Base-by-base conservation (phyloP, 64 coral and sea anemone species). In the Anthopleura sola region DNA sequence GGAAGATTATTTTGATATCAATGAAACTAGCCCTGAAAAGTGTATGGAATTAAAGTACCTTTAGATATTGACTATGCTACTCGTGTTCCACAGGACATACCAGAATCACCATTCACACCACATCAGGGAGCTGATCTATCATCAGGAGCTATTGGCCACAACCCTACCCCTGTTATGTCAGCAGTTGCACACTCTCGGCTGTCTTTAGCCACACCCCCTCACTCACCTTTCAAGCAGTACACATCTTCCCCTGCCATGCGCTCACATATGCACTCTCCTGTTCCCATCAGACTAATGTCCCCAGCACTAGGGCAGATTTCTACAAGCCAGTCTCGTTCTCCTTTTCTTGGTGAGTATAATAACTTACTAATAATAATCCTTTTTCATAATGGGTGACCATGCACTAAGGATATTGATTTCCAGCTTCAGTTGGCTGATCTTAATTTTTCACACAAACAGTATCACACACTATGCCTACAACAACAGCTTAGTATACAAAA, bases 151-250 rank as follows among this genome's bases (percentile, higher is more conserved):
- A 62, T 62, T 82, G 82, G 71, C 29, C 93, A 93, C 28, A 86
- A 92, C 55, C 96, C 86, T 14, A 94, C 92, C 29, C 92, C 96
- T 36, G 32, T 94, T 32, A 75, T 98, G 17, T 82, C 83, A 60
- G 77, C 89, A 51, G 92, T 81, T 39, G 87, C 90, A 29, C 84
- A 91, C 36, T 95, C 93, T 18, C 78, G 93, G 26, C 49, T 95
- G 0, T 95, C 93, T 33, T 53, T 86, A 13, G 90, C 90, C 37
- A 92, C 93, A 34, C 93, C 93, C 21, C 88, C 83, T 18, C 86
- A 86, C 48, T 91, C 83, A 3, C 93, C 93, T n/a, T 92, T 89
- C 40, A 80, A 82, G 55, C 71, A 82, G 24, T 89, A 78, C 44
- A 92, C 90, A 2, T 89, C 90, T 0, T 83, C 90, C 5, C 84